phyloP scores from a whole-genome alignment of 2,113 vertebrate species.

The Pipa parva region DNA sequence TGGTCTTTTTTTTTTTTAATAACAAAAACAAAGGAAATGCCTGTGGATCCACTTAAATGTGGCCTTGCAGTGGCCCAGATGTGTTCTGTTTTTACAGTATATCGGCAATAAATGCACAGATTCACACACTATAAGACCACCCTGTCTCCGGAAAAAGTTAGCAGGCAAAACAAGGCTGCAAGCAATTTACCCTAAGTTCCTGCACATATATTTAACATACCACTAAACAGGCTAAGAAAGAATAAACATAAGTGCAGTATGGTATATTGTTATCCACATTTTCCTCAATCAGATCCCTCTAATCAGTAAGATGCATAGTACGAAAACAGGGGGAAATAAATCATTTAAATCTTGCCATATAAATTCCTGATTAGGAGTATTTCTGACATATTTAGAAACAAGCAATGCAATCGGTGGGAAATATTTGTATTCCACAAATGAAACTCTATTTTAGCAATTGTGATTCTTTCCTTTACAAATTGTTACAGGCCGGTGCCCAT shows the following conservation, averaged over 20 bases:
- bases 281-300: not conserved
- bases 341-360: not conserved
- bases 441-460: too few relatives aligned
- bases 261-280: not conserved
- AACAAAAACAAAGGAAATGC: conserved; percentile 16
- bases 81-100: conserved; percentile 36
- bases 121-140: conserved; percentile 32
- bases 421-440: too few relatives aligned
- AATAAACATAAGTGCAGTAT: not conserved
- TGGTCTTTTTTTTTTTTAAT: not conserved
- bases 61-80: conserved; percentile 14
- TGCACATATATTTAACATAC: conserved; percentile 12
- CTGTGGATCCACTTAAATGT: conserved; percentile 18
- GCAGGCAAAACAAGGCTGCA: conserved; percentile 22
- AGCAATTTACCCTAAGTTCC: conserved; percentile 27
- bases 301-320: not conserved
- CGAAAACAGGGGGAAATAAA: not conserved
- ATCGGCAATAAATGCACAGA: conserved; percentile 16
- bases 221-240: conserved; percentile 2
- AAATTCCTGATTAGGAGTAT: not conserved
- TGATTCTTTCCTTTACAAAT: too few relatives aligned
- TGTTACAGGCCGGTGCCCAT: too few relatives aligned
- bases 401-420: too few relatives aligned
- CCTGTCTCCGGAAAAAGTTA: conserved; percentile 19
- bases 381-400: too few relatives aligned